These are phyloP conservation scores for Resseliella maxima DNA, from an alignment of 2,888 invertebrate genomes.

Conservation along the genomic window DNA sequence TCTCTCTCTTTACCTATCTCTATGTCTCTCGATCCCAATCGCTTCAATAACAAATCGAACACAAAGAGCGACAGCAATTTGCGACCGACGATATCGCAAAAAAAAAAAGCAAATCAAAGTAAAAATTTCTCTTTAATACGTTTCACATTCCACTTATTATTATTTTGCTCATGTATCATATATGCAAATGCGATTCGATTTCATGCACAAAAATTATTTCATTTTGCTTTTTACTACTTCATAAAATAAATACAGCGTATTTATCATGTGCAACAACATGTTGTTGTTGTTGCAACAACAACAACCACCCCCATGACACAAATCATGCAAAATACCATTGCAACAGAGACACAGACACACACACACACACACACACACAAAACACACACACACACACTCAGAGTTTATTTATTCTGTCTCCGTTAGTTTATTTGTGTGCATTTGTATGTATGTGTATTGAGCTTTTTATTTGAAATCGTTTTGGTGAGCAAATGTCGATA, in stretches of 20 bases:
- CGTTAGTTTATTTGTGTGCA: not conserved
- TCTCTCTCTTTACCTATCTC: not conserved
- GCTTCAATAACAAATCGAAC: not conserved
- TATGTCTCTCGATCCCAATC: too few relatives aligned
- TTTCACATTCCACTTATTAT: slow-evolving; percentile 51
- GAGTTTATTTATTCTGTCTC: slow-evolving; percentile 4
- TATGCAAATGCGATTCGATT: slow-evolving; percentile 41
- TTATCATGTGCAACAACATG: not conserved
- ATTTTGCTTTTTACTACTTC: slow-evolving; percentile 33
- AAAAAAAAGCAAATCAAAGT: not conserved
- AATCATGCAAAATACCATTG: not conserved
- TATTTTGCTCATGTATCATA: not conserved
- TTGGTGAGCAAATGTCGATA: not conserved
- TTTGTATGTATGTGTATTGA: not conserved
- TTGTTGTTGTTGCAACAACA: not conserved
- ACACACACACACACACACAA: not conserved
- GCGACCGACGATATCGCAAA: not conserved
- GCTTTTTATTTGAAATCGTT: not conserved
- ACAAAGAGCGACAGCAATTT: slow-evolving; percentile 7
- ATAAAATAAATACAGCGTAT: slow-evolving; percentile 32
- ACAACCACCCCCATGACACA: not conserved
- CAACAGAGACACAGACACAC: too few relatives aligned
- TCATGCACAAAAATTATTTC: slow-evolving; percentile 31
- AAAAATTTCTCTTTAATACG: slow-evolving; percentile 4
- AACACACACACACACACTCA: not conserved